phyloP scores from a whole-genome alignment of 92 coral and sea anemone genomes.

The Palythoa caribaeorum region DNA sequence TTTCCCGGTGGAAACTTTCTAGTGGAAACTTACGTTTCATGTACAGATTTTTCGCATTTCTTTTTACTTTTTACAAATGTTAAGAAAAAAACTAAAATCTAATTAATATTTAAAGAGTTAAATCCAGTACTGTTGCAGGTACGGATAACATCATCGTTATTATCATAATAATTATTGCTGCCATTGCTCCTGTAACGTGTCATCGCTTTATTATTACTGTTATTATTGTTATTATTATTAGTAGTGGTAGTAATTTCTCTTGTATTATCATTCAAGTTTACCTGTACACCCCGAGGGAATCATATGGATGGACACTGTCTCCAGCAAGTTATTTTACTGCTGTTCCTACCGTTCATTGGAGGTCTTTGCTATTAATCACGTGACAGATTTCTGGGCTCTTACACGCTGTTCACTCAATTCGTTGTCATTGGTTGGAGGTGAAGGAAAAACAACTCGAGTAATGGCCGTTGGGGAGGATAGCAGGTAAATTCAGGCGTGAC shows the following conservation, averaged over 20 bases:
- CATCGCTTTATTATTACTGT: no score
- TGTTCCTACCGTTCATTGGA: constrained; percentile 83
- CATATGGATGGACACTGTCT: constrained; percentile 89
- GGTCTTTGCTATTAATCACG: constrained; percentile 89
- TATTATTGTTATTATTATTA: background rate
- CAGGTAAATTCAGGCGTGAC: background rate
- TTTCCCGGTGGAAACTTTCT: no score
- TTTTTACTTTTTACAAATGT: no score
- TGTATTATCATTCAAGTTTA: constrained; percentile 58
- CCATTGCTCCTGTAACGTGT: no score
- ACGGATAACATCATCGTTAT: no score
- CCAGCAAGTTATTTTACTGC: constrained; percentile 84
- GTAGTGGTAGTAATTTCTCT: background rate
- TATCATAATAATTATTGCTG: no score
- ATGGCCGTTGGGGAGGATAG: constrained; percentile 92
- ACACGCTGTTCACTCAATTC: constrained; percentile 90
- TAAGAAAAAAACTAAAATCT: no score
- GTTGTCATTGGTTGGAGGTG: constrained; percentile 76
- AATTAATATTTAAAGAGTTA: no score
- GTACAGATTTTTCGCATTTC: no score
- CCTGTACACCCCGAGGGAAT: constrained; percentile 95
- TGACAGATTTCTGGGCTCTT: constrained; percentile 89
- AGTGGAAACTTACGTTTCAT: no score
- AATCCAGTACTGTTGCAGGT: no score
- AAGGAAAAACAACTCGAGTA: constrained; percentile 84